Evolutionary conservation across 2,113 vertebrate species (phyloP).

Genomic region (Pygoscelis antarcticus): DNA sequence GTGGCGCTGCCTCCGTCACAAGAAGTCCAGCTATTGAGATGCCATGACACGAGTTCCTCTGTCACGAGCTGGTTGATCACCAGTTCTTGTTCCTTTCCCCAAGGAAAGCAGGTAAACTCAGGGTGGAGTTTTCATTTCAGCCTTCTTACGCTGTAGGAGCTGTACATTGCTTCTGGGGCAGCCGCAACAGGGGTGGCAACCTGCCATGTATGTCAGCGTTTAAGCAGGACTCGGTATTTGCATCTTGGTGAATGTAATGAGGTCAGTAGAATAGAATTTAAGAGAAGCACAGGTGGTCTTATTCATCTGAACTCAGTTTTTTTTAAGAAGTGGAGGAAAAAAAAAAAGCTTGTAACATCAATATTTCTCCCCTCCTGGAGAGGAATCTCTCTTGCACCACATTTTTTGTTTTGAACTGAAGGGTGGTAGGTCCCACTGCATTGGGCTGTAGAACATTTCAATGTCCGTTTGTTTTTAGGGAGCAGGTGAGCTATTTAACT

Average conservation of each 20-base stretch:
- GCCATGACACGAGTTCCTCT: neutral
- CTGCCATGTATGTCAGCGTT: neutral
- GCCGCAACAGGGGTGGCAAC: neutral
- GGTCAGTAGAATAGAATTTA: neutral
- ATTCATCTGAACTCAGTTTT: rapidly evolving
- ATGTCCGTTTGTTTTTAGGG: neutral
- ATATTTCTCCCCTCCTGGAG: neutral
- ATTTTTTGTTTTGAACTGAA: neutral
- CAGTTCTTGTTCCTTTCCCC: neutral
- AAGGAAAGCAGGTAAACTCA: neutral
- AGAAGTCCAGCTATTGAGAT: neutral
- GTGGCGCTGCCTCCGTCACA: neutral
- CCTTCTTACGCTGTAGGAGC: neutral
- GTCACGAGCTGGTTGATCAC: neutral
- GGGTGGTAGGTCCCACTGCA: neutral
- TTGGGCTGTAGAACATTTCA: neutral
- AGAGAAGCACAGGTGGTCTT: neutral
- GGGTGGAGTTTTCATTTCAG: neutral
- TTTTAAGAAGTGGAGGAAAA: neutral
- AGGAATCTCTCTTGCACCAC: neutral
- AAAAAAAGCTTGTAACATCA: neutral
- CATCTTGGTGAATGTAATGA: neutral
- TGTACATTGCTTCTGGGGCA: neutral
- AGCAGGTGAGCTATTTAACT: neutral
- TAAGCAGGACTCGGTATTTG: neutral